Conservation (phyloP, 2,113 vertebrate genomes). For the Rhadina sibilatrix region DNA sequence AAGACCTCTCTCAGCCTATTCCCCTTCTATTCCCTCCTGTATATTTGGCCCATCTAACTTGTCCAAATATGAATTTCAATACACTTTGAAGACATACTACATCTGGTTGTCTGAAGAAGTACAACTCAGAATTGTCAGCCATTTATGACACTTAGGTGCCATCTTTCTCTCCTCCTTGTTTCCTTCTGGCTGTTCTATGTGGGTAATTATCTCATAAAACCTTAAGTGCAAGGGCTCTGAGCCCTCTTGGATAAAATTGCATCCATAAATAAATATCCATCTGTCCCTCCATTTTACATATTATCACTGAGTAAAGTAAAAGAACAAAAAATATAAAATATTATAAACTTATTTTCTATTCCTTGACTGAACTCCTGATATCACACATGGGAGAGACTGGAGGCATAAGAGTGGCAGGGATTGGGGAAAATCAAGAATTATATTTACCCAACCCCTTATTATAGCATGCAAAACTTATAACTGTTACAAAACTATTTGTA, state of each 20-base stretch:
- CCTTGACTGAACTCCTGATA: not conserved
- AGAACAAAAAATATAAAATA: not conserved
- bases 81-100: not conserved
- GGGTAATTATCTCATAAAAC: not conserved
- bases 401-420: accelerated
- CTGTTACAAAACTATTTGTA: not conserved
- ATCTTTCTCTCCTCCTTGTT: not conserved
- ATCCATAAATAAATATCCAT: not conserved
- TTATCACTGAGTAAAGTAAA: not conserved
- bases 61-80: not conserved
- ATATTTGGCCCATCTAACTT: not conserved
- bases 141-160: not conserved
- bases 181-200: not conserved
- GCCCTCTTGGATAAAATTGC: not conserved
- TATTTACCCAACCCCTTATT: not conserved
- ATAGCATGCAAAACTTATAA: not conserved
- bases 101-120: not conserved
- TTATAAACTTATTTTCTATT: not conserved
- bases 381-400: accelerated
- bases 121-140: not conserved
- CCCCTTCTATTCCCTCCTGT: not conserved
- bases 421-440: not conserved
- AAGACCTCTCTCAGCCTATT: not conserved
- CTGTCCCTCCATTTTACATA: not conserved
- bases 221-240: not conserved